Percentiles rank a stretch among this genome's conserved stretches.
These are phyloP conservation scores for Apis cerana DNA, from an alignment of 1,140 invertebrate genomes.

Conservation along the genomic window DNA sequence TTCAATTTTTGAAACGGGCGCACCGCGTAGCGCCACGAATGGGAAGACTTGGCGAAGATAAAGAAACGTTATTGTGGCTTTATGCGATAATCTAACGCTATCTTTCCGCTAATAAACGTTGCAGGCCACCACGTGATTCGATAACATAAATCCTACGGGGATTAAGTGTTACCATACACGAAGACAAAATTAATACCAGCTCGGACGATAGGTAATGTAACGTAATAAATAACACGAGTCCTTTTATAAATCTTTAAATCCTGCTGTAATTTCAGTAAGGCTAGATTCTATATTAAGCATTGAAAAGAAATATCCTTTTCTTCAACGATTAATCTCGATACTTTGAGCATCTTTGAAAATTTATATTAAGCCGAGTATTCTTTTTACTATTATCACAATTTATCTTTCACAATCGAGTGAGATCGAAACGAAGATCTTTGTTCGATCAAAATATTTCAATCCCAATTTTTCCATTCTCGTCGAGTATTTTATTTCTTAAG, in stretches of 20 bases:
- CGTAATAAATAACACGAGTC: neutral
- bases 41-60: neutral
- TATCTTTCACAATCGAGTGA: too few relatives aligned
- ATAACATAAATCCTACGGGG: slow-evolving; percentile 5
- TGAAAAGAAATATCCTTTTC: neutral
- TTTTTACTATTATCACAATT: too few relatives aligned
- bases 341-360: too few relatives aligned
- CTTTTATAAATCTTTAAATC: slow-evolving; percentile 13
- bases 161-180: neutral
- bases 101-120: slow-evolving; percentile 3
- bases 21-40: too few relatives aligned
- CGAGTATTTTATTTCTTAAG: too few relatives aligned
- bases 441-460: too few relatives aligned
- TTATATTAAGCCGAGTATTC: too few relatives aligned
- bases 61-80: slow-evolving; percentile 45
- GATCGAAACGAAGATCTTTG: too few relatives aligned
- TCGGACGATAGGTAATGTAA: neutral
- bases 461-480: too few relatives aligned
- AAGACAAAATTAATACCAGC: neutral
- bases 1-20: too few relatives aligned
- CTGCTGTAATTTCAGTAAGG: neutral
- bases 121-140: slow-evolving; percentile 11
- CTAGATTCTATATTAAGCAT: neutral
- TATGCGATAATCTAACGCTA: neutral
- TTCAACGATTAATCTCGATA: too few relatives aligned